Evolutionary conservation across 2,113 vertebrate species (phyloP).

Genomic region (Strix aluco): DNA sequence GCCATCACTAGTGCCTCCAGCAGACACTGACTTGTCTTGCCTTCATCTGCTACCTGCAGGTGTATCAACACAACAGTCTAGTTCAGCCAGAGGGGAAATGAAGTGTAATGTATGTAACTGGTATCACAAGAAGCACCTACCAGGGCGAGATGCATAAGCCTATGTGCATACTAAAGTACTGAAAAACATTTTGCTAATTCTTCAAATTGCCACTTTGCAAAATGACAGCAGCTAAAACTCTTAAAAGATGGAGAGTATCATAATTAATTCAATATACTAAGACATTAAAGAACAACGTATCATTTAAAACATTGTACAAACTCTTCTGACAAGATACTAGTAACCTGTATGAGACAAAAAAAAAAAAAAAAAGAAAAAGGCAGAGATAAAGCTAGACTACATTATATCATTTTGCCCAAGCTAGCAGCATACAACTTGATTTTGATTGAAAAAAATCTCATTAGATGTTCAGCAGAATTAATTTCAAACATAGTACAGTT

Average conservation of each 20-base stretch:
- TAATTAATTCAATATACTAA: background rate
- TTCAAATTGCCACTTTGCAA: background rate
- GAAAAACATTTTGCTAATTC: background rate
- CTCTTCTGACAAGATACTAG: background rate
- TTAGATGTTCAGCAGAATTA: background rate
- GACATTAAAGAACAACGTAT: background rate
- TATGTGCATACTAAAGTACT: fast-evolving
- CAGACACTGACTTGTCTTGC: background rate
- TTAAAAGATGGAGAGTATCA: background rate
- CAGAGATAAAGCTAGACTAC: background rate
- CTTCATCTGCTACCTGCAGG: background rate
- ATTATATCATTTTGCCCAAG: background rate
- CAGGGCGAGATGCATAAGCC: background rate
- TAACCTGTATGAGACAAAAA: background rate
- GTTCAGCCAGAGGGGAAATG: background rate
- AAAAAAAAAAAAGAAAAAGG: background rate
- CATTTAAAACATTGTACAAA: background rate
- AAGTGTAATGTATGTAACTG: background rate
- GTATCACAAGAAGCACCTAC: background rate
- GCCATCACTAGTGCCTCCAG: background rate
- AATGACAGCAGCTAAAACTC: background rate
- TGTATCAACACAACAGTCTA: background rate
- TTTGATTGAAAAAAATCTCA: background rate
- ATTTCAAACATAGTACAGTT: background rate
- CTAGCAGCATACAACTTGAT: background rate